phyloP scores from a whole-genome alignment of 2,888 invertebrate genomes.

The Synergus gifuensis region DNA sequence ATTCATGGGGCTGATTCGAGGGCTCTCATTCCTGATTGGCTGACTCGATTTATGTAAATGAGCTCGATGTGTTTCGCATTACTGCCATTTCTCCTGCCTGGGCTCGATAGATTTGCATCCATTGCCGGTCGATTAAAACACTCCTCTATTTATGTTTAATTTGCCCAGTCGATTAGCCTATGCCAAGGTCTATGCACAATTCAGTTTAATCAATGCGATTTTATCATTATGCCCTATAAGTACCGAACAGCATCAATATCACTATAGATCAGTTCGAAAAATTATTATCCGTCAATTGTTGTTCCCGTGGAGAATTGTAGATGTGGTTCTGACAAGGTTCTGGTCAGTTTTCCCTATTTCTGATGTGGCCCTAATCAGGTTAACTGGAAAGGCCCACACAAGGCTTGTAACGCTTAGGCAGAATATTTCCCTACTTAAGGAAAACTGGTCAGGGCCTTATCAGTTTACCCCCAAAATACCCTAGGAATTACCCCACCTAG shows the following conservation, averaged over 20 bases:
- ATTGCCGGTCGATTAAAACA: conserved; percentile 57
- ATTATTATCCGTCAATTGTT: not conserved
- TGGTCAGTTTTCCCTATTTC: too few relatives aligned
- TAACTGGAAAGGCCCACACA: too few relatives aligned
- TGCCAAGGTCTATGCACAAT: conserved; percentile 4
- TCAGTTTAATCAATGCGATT: conserved; percentile 23
- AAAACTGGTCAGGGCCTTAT: too few relatives aligned
- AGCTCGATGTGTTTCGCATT: conserved; percentile 63
- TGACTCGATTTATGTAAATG: conserved; percentile 69
- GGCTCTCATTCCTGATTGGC: not conserved
- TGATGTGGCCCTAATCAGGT: too few relatives aligned
- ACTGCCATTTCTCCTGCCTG: conserved; percentile 58
- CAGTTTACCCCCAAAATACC: too few relatives aligned
- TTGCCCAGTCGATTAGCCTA: conserved; percentile 46
- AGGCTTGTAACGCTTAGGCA: too few relatives aligned
- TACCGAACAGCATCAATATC: not conserved
- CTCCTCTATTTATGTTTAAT: conserved; percentile 63
- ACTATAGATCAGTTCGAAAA: not conserved
- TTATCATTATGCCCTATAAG: not conserved
- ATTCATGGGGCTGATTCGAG: conserved; percentile 2
- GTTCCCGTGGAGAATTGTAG: too few relatives aligned
- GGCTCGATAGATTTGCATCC: conserved; percentile 64
- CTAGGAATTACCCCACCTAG: too few relatives aligned
- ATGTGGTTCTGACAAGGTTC: too few relatives aligned
- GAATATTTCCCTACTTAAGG: too few relatives aligned